Evolutionary conservation across 23 tunicate genomes (phyloP), one percentile per base, ranked within the genome.

Genomic region (Diplosoma virens): DNA sequence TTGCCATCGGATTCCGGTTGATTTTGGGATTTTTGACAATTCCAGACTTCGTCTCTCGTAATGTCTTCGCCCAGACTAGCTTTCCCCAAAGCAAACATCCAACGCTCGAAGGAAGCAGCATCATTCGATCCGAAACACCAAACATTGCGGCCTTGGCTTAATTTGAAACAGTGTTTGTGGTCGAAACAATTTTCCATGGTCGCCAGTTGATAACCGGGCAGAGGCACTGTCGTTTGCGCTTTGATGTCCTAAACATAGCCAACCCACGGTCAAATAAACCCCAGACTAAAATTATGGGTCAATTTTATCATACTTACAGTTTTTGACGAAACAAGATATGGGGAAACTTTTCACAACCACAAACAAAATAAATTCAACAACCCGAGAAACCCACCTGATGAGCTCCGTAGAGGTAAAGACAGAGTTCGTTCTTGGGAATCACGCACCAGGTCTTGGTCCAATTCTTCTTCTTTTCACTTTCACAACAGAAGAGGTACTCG

Each of bases 351-450:
- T n/a, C n/a, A n/a, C n/a, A n/a, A n/a, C n/a, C n/a, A n/a, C n/a
- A n/a, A n/a, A n/a, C n/a, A n/a, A n/a, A n/a, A n/a, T 41, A 41
- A 41, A 7, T 41, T 14, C 50, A 41, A 14, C 14, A 41, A 41
- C 11, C 14, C 64, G 25, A 5, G 20, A 24, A 23, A 28, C 58
- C 5, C 34, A 92, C 97, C 92, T 92, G 97, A 55, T 84, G 82
- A 17, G 97, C 97, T n/a, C 88, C 97, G 72, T 85, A 92, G 30
- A 92, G 70, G 76, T 92, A 92, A 23, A 92, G 78, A 69, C 91
- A 85, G 29, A 81, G 87, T 45, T 90, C 89, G 30, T 85, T 66
- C n/a, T 81, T 46, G 47, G 97, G 92, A 23, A 92, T 85, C 6
- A 92, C 97, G 56, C 97, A 92, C 97, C 97, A 92, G 31, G 79